Base-by-base conservation (phyloP, 2,888 invertebrate species). In the Synanthedon andrenaeformis region DNA sequence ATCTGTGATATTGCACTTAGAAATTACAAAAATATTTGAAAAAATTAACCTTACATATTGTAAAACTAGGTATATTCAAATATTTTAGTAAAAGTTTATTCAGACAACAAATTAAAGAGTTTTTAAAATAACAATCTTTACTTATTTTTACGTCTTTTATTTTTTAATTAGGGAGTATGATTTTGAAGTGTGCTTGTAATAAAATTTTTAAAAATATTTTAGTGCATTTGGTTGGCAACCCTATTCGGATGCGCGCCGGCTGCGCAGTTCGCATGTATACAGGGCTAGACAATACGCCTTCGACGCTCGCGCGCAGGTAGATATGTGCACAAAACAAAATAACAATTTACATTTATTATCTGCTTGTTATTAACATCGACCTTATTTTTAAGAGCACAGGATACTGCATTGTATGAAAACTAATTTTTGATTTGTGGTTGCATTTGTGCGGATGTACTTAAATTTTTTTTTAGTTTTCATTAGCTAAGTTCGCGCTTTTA, bases 401-500 rank as follows among this genome's bases (percentile, higher is more conserved):
- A 6, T n/a, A 42, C 3, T 12, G 5, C 14, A 45, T 45, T 45
- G 14, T 35, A 35, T 10, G 45, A 35, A 13, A 45, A 10, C 14
- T n/a, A 45, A 6, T 13, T n/a, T 14, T 45, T 14, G 13, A 8
- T 45, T 45, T 45, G 45, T n/a, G 54, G 45, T 54, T 13, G 51
- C 61, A 67, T 71, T 79, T 70, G 82, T 62, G 61, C 68, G 72
- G 73, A 74, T 77, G 79, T 82, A 76, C 79, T 81, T 81, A 35
- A 76, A 67, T 49, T 70, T 76, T 82, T 35, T 74, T 83, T 81
- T 77, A 67, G 66, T 70, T 85, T 86, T 86, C 87, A 86, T 87
- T 87, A 86, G 87, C 82, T 79, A 78, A 82, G 85, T 86, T 86
- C 80, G 84, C 82, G 82, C 83, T 83, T 78, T 82, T 76, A 75